Percentiles rank a stretch among this genome's conserved stretches.
Evolutionary conservation across 2,888 invertebrate genomes (phyloP).

Genomic region (Clepsis dumicolana): DNA sequence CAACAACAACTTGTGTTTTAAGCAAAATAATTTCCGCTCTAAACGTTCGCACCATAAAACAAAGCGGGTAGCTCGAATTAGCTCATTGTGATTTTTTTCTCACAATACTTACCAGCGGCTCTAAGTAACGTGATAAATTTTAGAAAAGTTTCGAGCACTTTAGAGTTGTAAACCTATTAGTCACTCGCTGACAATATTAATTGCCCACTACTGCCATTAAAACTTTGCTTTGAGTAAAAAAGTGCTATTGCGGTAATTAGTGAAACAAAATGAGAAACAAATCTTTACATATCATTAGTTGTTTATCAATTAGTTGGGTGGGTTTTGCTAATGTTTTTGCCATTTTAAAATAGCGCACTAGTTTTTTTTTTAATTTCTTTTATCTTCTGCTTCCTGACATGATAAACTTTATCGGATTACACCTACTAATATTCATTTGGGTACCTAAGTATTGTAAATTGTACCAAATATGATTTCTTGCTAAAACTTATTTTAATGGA

Average conservation of each 20-base stretch:
- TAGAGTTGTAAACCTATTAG: conserved; percentile 29
- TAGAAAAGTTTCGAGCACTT: conserved; percentile 28
- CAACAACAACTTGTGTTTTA: conserved; percentile 75
- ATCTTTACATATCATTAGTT: background rate
- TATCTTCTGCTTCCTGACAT: background rate
- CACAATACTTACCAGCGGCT: background rate
- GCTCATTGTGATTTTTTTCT: conserved; percentile 20
- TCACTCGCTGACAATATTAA: conserved; percentile 26
- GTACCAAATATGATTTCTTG: too few relatives aligned
- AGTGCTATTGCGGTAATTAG: background rate
- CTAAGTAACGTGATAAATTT: conserved; percentile 34
- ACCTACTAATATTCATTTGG: too few relatives aligned
- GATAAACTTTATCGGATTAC: background rate
- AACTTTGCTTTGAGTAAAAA: conserved; percentile 5
- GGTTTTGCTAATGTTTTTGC: background rate
- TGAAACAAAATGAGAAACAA: background rate
- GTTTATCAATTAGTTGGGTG: background rate
- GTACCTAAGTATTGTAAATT: too few relatives aligned
- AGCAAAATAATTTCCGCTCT: conserved; percentile 70
- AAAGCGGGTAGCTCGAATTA: conserved; percentile 12
- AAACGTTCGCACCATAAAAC: conserved; percentile 54
- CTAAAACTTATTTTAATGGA: background rate
- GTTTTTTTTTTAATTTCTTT: background rate
- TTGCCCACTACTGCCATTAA: conserved; percentile 14
- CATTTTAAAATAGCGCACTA: background rate